These are phyloP conservation scores for Syritta pipiens DNA, from an alignment of 2,888 invertebrate genomes.

Conservation along the genomic window DNA sequence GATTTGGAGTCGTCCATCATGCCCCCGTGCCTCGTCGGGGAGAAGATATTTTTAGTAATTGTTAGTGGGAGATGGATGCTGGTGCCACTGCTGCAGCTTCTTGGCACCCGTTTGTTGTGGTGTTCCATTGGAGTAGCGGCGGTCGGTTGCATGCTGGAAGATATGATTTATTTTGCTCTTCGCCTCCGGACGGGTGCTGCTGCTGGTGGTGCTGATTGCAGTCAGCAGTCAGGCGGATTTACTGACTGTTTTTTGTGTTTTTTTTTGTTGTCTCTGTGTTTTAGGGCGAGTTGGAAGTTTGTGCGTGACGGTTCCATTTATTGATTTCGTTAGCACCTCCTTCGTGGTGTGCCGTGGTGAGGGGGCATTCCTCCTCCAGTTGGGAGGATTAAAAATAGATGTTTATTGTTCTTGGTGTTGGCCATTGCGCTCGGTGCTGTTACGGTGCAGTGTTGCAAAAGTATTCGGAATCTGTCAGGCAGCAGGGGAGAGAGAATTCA, in stretches of 20 bases:
- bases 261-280: too few species aligned
- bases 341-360: slow-evolving; percentile 15
- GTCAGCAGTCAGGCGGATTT: slow-evolving; percentile 9
- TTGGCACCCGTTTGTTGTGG: slow-evolving; percentile 63
- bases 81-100: slow-evolving; percentile 38
- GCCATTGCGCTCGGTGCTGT: slow-evolving; percentile 5
- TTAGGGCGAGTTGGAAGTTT: slow-evolving; percentile 44
- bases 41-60: slow-evolving; percentile 65
- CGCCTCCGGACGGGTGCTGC: slow-evolving; percentile 30
- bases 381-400: slow-evolving; percentile 52
- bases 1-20: slow-evolving; percentile 26
- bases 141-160: slow-evolving; percentile 58
- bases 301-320: slow-evolving; percentile 70
- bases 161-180: slow-evolving; percentile 63
- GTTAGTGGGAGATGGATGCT: slow-evolving; percentile 64
- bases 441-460: slow-evolving; percentile 37
- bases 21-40: background rate
- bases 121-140: slow-evolving; percentile 21
- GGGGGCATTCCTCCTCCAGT: slow-evolving; percentile 3
- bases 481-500: too few species aligned
- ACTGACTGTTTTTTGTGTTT: too few species aligned
- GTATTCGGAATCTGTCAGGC: slow-evolving; percentile 16
- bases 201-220: slow-evolving; percentile 45
- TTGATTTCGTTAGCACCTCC: slow-evolving; percentile 69
- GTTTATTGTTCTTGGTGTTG: slow-evolving; percentile 52